phyloP scores from a whole-genome alignment of 2,113 vertebrate species.

The Leucoraja erinaceus region DNA sequence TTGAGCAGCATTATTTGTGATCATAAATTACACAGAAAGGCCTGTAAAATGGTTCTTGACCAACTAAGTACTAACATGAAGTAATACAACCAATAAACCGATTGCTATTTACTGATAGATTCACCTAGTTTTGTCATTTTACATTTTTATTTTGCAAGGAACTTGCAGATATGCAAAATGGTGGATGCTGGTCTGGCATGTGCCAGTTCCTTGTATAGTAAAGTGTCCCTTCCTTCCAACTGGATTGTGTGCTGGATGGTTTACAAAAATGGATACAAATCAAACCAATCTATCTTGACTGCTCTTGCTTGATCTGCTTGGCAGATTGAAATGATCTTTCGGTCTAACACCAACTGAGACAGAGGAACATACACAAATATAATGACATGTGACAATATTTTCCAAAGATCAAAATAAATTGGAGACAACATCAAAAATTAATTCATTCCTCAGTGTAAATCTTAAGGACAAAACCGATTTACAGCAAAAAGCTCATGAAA shows the following conservation, averaged over 20 bases:
- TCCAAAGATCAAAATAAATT: not conserved
- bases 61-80: not conserved
- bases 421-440: not conserved
- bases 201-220: not conserved
- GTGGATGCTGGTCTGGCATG: not conserved
- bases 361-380: not conserved
- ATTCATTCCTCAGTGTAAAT: too few relatives aligned
- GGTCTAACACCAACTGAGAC: not conserved
- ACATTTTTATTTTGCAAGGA: too few relatives aligned
- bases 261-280: not conserved
- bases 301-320: too few relatives aligned
- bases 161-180: not conserved
- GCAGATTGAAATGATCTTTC: too few relatives aligned
- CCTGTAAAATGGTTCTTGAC: not conserved
- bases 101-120: not conserved
- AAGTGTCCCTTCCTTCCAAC: not conserved
- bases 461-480: not conserved
- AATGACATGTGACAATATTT: not conserved
- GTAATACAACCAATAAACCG: not conserved
- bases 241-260: not conserved
- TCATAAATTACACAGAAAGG: not conserved
- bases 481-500: not conserved
- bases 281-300: not conserved
- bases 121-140: not conserved
- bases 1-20: not conserved